Evolutionary conservation across 2,888 invertebrate species (phyloP), one percentile per base, ranked within the genome.

Genomic region (Spodoptera exigua): DNA sequence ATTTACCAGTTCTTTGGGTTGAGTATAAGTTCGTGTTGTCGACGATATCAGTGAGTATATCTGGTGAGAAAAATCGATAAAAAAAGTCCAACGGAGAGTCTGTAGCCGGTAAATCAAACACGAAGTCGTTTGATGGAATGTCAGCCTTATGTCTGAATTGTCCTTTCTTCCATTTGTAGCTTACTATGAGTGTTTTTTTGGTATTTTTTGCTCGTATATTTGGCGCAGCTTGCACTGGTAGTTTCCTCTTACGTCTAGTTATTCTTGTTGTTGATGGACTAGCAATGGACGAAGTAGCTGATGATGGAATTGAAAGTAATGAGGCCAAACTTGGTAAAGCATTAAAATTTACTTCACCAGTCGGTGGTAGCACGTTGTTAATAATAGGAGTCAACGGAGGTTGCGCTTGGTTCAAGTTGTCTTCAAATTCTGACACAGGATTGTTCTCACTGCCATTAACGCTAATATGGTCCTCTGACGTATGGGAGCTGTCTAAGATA

Each of bases 1-100:
- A 55, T 14, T 34, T 47, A 2, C 41, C 52, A n/a, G 40, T 61
- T 40, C 40, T 34, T 54, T 47, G 71, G 21, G 40, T 40, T 12
- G 40, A 40, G 39, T 59, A 61, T n/a, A 66, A 57, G 54, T 49
- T 58, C 1, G 40, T 59, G n/a, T 48, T 44, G 16, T n/a, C 43
- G 12, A 11, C 18, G 36, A 53, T 53, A 44, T 53, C 27, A 16
- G 9, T 11, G 4, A 53, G 3, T 17, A 53, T 4, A 1, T 7
- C 41, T 36, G 2, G n/a, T 2, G 34, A 18, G 13, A 55, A 55
- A 40, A 46, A 47, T 2, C 14, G 5, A 47, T 41, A 56, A n/a
- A 48, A 48, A 48, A 41, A 56, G 36, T 56, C 48, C 21, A 48
- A 16, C 21, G 14, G 21, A 27, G 40, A 40, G 17, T 40, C 40